These are phyloP conservation scores for Lepidostoma basale DNA, from an alignment of 1,140 invertebrate genomes.

Conservation along the genomic window DNA sequence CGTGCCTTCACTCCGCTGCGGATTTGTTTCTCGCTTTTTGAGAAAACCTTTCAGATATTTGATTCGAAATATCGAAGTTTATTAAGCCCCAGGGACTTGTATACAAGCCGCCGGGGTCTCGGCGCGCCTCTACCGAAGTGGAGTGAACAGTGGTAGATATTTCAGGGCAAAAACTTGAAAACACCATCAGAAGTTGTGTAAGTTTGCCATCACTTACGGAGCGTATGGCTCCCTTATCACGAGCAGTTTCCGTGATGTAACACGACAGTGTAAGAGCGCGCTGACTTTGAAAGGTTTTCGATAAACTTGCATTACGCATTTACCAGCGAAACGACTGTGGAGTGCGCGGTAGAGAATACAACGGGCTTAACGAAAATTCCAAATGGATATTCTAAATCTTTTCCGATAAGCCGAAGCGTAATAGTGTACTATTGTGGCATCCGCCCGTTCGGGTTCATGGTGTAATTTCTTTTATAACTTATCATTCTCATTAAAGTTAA, in stretches of 20 bases:
- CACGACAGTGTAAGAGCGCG: slow-evolving; percentile 5
- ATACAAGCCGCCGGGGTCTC: not conserved
- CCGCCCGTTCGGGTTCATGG: not conserved
- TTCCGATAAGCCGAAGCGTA: no score
- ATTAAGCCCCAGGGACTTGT: slow-evolving; percentile 4
- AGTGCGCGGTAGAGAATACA: not conserved
- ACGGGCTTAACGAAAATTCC: not conserved
- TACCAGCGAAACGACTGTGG: not conserved
- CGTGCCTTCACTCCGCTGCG: no score
- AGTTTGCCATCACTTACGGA: slow-evolving; percentile 29
- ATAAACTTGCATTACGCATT: slow-evolving; percentile 44
- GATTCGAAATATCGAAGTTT: slow-evolving; percentile 21
- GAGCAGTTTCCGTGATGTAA: slow-evolving; percentile 31
- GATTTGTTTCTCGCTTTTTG: no score
- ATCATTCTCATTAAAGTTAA: not conserved
- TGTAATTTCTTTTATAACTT: not conserved
- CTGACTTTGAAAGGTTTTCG: slow-evolving; percentile 38
- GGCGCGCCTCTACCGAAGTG: not conserved
- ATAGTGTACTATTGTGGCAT: not conserved
- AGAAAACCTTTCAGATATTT: slow-evolving; percentile 20
- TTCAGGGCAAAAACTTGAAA: slow-evolving; percentile 24
- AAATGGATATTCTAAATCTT: slow-evolving; percentile 5
- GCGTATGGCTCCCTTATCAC: slow-evolving; percentile 33
- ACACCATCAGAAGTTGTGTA: slow-evolving; percentile 17
- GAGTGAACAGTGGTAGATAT: not conserved